Base-by-base conservation (phyloP, 2,113 vertebrate genomes). In the Agapornis roseicollis region DNA sequence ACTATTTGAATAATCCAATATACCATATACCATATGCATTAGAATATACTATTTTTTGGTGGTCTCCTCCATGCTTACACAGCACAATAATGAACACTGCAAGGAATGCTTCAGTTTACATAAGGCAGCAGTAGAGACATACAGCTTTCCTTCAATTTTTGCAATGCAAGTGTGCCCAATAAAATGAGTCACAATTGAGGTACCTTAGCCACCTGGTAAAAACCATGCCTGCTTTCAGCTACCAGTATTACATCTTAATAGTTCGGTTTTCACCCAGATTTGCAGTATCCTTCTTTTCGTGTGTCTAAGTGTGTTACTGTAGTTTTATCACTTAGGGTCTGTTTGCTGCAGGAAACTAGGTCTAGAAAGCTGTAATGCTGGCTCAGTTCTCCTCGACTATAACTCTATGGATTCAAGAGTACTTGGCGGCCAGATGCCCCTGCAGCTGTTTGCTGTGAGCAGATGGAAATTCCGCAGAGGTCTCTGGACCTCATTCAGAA, bases 1-100 rank as follows among this genome's bases (percentile, higher is more conserved):
- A 58, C 83, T 92, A 55, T 92, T 94, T 93, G 89, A 89, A 70
- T 94, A 95, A 93, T 92, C 56, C 56, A 58, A 10, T n/a, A 35
- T 58, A n/a, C 56, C 33, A 52, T 28, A 52, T 28, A 52, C 50
- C 52, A 58, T 58, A 58, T 58, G 56, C 74, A 56, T 47, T 80
- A 90, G 80, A 69, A 8, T 63, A 17, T 80, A 14, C 65, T 69
- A 55, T 89, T 97, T 91, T 93, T 95, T 66, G 68, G 88, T 46
- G 55, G 7, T 41, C 71, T 91, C 82, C 83, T 77, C 46, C 42
- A 66, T 55, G 66, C 64, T 78, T 63, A 39, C 33, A 7, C 46
- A n/a, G 64, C 5, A 7, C 64, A 88, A 78, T 74, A 80, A 78
- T 24, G 73, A 95, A 80, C 64, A 46, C 60, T 25, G 64, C 76